A percentile compares a stretch with the other conserved stretches of the same genome.
phyloP scores from a whole-genome alignment of 2,888 invertebrate genomes.

The Epicampocera succincta region DNA sequence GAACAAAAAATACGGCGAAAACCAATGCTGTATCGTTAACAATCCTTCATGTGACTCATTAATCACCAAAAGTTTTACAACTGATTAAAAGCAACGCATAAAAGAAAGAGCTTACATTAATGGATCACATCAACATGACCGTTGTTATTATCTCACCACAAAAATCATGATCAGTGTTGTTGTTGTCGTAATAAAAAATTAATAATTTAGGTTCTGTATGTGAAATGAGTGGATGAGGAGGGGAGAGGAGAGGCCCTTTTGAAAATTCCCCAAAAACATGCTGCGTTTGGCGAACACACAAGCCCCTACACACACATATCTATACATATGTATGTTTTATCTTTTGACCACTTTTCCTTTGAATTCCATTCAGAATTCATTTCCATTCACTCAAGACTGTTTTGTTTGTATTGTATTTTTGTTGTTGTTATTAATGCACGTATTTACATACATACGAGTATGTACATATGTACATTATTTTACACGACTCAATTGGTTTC shows the following conservation, averaged over 20 bases:
- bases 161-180: background rate
- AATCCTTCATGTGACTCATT: constrained; percentile 58
- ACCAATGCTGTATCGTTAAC: constrained; percentile 37
- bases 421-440: no score
- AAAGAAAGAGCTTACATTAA: constrained; percentile 37
- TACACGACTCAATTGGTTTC: constrained; percentile 65
- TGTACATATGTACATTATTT: constrained; percentile 27
- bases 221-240: no score
- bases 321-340: no score
- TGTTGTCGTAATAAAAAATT: background rate
- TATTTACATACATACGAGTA: constrained; percentile 33
- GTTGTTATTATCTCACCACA: background rate
- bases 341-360: constrained; percentile 43
- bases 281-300: constrained; percentile 35
- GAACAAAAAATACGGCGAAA: constrained; percentile 7
- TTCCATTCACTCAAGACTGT: constrained; percentile 15
- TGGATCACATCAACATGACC: constrained; percentile 49
- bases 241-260: background rate
- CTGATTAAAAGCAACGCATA: background rate
- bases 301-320: constrained; percentile 9
- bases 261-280: constrained; percentile 31
- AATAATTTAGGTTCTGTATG: background rate
- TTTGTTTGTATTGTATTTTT: no score
- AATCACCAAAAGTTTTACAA: constrained; percentile 60
- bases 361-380: constrained; percentile 13